Percentiles rank a stretch among this genome's conserved stretches.
phyloP scores from a whole-genome alignment of 2,888 invertebrate species.

The Drosophila ezoana region DNA sequence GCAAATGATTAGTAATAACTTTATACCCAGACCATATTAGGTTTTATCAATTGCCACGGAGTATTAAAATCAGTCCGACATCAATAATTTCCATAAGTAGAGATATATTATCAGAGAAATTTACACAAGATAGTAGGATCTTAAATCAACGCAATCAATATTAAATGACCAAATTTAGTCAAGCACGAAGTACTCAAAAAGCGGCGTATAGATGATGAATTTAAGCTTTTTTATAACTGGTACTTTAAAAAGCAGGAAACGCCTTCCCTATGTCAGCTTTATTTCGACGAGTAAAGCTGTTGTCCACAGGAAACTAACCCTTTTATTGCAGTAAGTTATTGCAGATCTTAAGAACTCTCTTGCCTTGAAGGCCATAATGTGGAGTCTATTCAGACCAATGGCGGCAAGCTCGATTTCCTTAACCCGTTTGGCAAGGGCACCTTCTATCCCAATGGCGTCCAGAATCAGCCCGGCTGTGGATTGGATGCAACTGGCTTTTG shows the following conservation, averaged over 20 bases:
- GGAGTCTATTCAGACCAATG: conserved; percentile 83
- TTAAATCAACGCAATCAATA: conserved; percentile 25
- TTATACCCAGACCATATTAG: conserved; percentile 1
- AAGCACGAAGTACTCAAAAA: conserved; percentile 32
- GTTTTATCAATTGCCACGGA: conserved; percentile 12
- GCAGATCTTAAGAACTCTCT: rapidly evolving
- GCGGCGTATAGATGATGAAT: conserved; percentile 13
- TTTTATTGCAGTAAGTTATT: rapidly evolving
- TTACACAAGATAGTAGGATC: conserved; percentile 20
- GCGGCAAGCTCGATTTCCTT: conserved; percentile 57
- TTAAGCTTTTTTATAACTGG: background rate
- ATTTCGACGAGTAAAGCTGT: conserved; percentile 28
- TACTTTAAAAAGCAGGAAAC: conserved; percentile 34
- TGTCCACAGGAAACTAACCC: conserved; percentile 46
- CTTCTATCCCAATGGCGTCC: conserved; percentile 83
- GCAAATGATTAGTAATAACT: conserved; percentile 12
- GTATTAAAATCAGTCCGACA: conserved; percentile 31
- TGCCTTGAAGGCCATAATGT: conserved; percentile 71
- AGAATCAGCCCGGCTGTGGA: conserved; percentile 86
- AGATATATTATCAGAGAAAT: conserved; percentile 20
- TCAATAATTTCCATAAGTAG: conserved; percentile 20
- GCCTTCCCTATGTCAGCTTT: background rate
- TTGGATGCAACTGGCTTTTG: conserved; percentile 82
- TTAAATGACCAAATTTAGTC: conserved; percentile 31
- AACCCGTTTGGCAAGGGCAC: no score